Base-by-base conservation (phyloP, 2,113 vertebrate genomes). In the Percopsis transmontana region DNA sequence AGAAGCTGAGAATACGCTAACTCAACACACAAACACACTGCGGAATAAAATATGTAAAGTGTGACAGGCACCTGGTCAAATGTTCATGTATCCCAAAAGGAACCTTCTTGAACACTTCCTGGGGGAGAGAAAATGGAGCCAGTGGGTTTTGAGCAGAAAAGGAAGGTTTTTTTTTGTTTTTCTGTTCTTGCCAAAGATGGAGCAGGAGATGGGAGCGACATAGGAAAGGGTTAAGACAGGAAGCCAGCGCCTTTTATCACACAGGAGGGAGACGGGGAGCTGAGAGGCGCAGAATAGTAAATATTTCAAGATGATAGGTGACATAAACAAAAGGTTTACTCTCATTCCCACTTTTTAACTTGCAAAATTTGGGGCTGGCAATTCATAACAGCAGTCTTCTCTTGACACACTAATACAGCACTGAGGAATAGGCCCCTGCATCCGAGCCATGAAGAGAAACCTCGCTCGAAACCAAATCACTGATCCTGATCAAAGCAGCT, bases 261-360 rank as follows among this genome's bases (percentile, higher is more conserved):
- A 68, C 87, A 77, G 87, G 81, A 81, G 81, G 87, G 76, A 88
- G 89, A 88, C 83, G 80, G 80, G 77, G 72, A 85, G 88, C 73
- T 52, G 82, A 81, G 78, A 84, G 86, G 81, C 21, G 44, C 69
- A 71, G 83, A 79, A 82, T 74, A 71, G 89, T 86, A 90, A 91
- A 92, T 92, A 91, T 91, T 91, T 92, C 91, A 91, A 82, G 74
- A 83, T 90, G 88, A 91, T 91, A 84, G 90, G 88, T 89, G 89
- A 91, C 90, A 92, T 86, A 90, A 92, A 91, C 89, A 91, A 90
- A 86, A 91, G 87, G 84, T 91, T 91, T 90, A 85, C 83, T 87
- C 79, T 89, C 80, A 85, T 89, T 89, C 85, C 56, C 81, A 88
- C 83, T 89, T 91, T 92, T 88, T 89, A 90, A 89, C 79, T 89